Conservation (phyloP, 2,113 vertebrate species). For the Anhinga anhinga region DNA sequence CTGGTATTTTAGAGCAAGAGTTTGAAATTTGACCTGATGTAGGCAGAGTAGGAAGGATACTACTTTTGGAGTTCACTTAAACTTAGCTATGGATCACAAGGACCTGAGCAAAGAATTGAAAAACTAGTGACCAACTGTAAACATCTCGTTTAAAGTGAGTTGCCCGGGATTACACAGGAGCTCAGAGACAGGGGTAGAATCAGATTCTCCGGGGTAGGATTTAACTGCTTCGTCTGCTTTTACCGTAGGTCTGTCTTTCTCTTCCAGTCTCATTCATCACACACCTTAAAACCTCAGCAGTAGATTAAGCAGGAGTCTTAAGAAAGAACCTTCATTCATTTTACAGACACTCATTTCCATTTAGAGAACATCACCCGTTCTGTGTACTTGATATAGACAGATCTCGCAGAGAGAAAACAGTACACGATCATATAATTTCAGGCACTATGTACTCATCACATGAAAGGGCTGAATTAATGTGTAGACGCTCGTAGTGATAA, state of each 20-base stretch:
- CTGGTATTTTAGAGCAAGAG: neutral
- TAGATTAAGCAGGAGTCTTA: neutral
- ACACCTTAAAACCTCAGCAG: neutral
- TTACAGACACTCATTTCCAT: neutral
- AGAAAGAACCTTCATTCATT: neutral
- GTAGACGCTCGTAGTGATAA: neutral
- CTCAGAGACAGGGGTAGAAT: neutral
- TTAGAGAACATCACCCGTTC: neutral
- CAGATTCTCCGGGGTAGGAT: neutral
- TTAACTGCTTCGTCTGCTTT: neutral
- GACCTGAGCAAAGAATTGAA: neutral
- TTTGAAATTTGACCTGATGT: neutral
- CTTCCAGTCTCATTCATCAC: neutral
- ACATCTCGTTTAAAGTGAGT: neutral
- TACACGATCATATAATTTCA: neutral
- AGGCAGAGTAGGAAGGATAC: neutral
- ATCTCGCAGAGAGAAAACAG: neutral
- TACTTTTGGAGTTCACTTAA: neutral
- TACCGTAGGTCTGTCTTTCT: rapidly evolving
- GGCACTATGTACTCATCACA: neutral
- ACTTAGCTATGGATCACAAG: neutral
- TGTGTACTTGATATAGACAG: neutral
- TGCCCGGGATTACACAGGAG: neutral
- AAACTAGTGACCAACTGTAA: neutral
- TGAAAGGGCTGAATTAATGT: neutral